Evolutionary conservation across 2,113 vertebrate species (phyloP).

Genomic region (Gallinago undulata): DNA sequence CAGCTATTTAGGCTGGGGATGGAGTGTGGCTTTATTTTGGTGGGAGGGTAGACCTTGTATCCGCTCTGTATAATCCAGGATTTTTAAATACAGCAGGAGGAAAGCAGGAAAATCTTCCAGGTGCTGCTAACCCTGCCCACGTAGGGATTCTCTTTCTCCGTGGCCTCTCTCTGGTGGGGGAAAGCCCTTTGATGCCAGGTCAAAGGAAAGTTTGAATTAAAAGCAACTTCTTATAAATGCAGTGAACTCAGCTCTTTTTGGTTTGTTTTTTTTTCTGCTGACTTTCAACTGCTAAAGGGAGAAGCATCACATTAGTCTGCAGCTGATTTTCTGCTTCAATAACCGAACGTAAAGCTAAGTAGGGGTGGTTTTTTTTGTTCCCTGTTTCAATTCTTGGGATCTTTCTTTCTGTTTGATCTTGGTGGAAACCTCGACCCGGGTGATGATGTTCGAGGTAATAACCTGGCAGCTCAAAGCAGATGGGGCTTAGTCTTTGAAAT

Average conservation of each 20-base stretch:
- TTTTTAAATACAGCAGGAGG: not conserved
- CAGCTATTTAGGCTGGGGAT: not conserved
- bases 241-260: not conserved
- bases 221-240: not conserved
- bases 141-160: not conserved
- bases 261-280: not conserved
- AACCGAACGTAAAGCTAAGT: not conserved
- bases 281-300: not conserved
- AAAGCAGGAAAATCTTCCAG: not conserved
- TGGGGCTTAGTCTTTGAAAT: not conserved
- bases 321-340: not conserved
- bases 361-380: not conserved
- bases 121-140: not conserved
- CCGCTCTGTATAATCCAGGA: not conserved
- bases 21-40: not conserved
- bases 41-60: not conserved
- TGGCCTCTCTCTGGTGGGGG: fast-evolving
- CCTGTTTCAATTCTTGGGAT: not conserved
- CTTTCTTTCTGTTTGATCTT: not conserved
- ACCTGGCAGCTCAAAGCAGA: not conserved
- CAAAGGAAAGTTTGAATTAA: not conserved
- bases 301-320: not conserved
- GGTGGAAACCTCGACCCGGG: not conserved
- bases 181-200: not conserved
- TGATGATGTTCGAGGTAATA: not conserved